Evolutionary conservation across 2,113 vertebrate genomes (phyloP).

Genomic region (Chauna torquata): DNA sequence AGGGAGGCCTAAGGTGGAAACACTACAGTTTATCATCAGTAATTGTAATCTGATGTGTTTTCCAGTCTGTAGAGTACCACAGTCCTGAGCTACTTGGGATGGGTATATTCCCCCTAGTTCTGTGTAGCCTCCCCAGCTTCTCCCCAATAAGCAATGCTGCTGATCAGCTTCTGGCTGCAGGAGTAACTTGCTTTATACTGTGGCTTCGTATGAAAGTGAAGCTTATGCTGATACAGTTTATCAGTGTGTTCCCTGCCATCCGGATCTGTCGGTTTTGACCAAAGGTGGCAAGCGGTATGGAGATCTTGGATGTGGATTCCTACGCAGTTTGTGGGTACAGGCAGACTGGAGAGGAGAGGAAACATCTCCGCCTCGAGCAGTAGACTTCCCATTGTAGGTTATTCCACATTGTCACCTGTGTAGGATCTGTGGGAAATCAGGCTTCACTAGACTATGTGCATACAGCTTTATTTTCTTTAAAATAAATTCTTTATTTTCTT

Average conservation of each 20-base stretch:
- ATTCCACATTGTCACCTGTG: neutral
- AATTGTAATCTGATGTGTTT: neutral
- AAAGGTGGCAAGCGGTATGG: neutral
- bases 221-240: neutral
- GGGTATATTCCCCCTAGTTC: neutral
- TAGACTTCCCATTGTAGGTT: neutral
- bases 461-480: neutral
- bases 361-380: neutral
- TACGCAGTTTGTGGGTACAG: neutral
- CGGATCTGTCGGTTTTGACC: neutral
- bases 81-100: neutral
- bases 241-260: fast-evolving
- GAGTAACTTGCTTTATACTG: neutral
- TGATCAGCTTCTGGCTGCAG: neutral
- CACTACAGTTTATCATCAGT: neutral
- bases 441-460: neutral
- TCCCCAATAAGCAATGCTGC: fast-evolving
- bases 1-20: no score
- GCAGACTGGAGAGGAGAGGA: neutral
- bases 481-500: neutral
- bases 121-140: neutral
- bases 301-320: neutral
- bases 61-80: neutral
- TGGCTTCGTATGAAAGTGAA: neutral
- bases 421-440: neutral